Conservation (phyloP, 2,888 invertebrate genomes). For the Drosophila fungiperda region DNA sequence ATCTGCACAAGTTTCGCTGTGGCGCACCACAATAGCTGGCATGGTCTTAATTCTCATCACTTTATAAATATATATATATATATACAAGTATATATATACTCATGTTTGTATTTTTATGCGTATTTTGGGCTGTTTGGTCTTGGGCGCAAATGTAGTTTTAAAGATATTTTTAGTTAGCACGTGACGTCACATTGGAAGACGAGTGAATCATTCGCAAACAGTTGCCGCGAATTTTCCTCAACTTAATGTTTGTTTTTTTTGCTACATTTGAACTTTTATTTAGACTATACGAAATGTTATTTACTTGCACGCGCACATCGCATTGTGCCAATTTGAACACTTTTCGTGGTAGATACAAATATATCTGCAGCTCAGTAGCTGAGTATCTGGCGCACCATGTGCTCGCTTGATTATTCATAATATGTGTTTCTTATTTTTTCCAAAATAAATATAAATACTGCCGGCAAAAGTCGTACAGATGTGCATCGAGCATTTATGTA, state of each 20-base stretch:
- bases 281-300: conserved; percentile 58
- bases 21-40: conserved; percentile 43
- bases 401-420: conserved; percentile 72
- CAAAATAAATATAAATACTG: conserved; percentile 54
- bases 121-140: conserved; percentile 50
- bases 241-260: conserved; percentile 31
- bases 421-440: conserved; percentile 19
- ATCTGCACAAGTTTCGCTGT: conserved; percentile 10
- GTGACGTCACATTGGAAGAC: conserved; percentile 69
- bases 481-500: conserved; percentile 22
- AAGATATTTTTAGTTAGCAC: conserved; percentile 72
- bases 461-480: conserved; percentile 26
- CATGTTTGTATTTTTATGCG: conserved; percentile 19
- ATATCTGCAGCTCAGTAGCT: conserved; percentile 46
- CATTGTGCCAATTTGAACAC: conserved; percentile 75
- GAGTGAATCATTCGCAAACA: conserved; percentile 52
- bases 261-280: conserved; percentile 55
- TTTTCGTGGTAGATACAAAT: conserved; percentile 41
- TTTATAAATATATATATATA: conserved; percentile 17
- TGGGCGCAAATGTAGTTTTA: conserved; percentile 67
- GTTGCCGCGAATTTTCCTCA: conserved; percentile 39
- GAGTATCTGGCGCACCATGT: conserved; percentile 59
- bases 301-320: conserved; percentile 51
- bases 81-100: conserved; percentile 2
- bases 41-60: conserved; percentile 70